A percentile compares a stretch with the other conserved stretches of the same genome.
phyloP scores from a whole-genome alignment of 2,888 invertebrate species.

The Isoperla grammatica region DNA sequence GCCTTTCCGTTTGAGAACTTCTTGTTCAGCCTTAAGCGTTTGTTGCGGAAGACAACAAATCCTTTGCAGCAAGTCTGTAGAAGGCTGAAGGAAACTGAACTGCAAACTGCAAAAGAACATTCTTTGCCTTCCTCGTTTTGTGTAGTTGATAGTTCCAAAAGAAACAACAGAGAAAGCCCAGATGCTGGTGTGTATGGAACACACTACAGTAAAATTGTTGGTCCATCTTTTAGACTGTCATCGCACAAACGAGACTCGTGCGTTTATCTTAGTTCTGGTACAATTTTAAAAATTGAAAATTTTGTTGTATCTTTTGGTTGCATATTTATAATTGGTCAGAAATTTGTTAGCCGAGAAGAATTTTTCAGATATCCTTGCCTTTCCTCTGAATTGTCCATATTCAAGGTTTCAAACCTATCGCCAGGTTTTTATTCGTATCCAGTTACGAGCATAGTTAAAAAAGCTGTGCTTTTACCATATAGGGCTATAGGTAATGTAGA shows the following conservation, averaged over 20 bases:
- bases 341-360: not conserved
- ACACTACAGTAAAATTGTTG: conserved; percentile 3
- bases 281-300: not conserved
- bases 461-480: conserved; percentile 6
- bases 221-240: conserved; percentile 7
- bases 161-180: no score
- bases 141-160: no score
- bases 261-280: not conserved
- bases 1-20: conserved; percentile 4
- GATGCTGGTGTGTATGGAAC: no score
- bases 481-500: not conserved
- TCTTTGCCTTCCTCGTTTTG: no score
- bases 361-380: conserved; percentile 2
- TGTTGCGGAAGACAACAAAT: conserved; percentile 9
- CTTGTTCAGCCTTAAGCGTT: not conserved
- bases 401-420: not conserved
- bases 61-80: not conserved
- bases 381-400: conserved; percentile 3
- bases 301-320: not conserved
- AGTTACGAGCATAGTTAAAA: not conserved
- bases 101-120: not conserved
- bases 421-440: not conserved
- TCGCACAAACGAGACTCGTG: not conserved
- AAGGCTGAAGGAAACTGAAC: not conserved
- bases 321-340: not conserved